Base-by-base conservation (phyloP, 1,140 invertebrate genomes). In the Brachionus koreanus region DNA sequence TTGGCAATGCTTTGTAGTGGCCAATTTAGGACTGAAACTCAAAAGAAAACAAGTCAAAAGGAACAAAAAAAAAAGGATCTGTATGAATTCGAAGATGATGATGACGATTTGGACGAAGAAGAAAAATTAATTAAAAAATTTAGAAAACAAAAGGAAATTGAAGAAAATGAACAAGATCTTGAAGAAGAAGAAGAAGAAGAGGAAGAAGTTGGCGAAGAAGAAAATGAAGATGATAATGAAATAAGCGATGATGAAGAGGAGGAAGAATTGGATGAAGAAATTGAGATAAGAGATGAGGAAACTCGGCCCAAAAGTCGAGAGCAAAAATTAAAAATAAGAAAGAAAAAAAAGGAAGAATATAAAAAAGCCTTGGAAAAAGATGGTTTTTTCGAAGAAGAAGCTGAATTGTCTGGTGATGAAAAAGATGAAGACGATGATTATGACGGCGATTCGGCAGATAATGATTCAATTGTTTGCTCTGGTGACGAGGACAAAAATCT, bases 1-100 rank as follows among this genome's bases (percentile, higher is more conserved):
- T 65, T 79, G 39, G 76, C 76, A 10, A 79, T 79, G 76, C 39
- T 79, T 3, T 79, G 76, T n/a, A 79, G 76, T 61, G 76, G 76
- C 13, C 76, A 79, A 65, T 79, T 79, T 25, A 57, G 35, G 25
- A 9, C 29, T 13, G 23, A 23, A 4, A 74, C 39, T 46, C 69
- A 74, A 46, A 37, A 72, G n/a, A 74, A 74, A 74, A 2, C 29
- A n/a, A 35, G 35, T 16, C 65, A 76, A 49, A 76, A 19, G 1
- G 10, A 76, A 52, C 42, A 16, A 16, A 39, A 74, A 1, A 35
- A 74, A 25, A 74, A 74, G 19, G 33, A 46, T 39, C 5, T 72
- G 9, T 72, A 72, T 19, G 19, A 23, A 10, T 74, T 33, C 12
- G 39, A 46, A 12, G 69, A 74, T 46, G 69, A 46, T 35, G 69